Evolutionary conservation across 2,888 invertebrate species (phyloP).

Genomic region (Melieria omissa): DNA sequence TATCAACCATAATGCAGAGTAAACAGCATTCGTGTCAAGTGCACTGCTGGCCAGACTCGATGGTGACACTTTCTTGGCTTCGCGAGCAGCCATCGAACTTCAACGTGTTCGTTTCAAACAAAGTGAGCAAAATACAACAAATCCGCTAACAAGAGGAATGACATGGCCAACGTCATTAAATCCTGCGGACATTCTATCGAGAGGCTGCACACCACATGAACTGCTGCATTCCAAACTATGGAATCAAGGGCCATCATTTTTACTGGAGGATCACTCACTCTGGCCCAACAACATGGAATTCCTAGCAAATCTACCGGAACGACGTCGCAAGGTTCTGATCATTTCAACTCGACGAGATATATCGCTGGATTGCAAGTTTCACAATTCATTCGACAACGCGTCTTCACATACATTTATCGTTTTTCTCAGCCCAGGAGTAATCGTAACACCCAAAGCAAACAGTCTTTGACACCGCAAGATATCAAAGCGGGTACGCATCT

Average conservation of each 20-base stretch:
- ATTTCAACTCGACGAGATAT: background rate
- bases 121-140: conserved; percentile 23
- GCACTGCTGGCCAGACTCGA: conserved; percentile 8
- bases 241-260: conserved; percentile 17
- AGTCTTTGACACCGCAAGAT: conserved; percentile 5
- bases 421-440: background rate
- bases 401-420: conserved; percentile 9
- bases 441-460: background rate
- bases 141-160: conserved; percentile 12
- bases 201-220: conserved; percentile 15
- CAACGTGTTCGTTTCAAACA: conserved; percentile 10
- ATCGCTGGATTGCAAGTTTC: conserved; percentile 21
- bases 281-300: conserved; percentile 11
- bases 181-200: background rate
- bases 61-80: conserved; percentile 4
- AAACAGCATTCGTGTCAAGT: background rate
- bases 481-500: conserved; percentile 2
- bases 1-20: background rate
- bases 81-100: conserved; percentile 8
- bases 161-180: background rate
- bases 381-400: conserved; percentile 1
- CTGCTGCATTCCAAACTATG: conserved; percentile 7
- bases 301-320: conserved; percentile 17
- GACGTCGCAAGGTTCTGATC: conserved; percentile 3
- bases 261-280: background rate